These are phyloP conservation scores for Trematomus bernacchii DNA, from an alignment of 2,797 vertebrate genomes.

Conservation along the genomic window DNA sequence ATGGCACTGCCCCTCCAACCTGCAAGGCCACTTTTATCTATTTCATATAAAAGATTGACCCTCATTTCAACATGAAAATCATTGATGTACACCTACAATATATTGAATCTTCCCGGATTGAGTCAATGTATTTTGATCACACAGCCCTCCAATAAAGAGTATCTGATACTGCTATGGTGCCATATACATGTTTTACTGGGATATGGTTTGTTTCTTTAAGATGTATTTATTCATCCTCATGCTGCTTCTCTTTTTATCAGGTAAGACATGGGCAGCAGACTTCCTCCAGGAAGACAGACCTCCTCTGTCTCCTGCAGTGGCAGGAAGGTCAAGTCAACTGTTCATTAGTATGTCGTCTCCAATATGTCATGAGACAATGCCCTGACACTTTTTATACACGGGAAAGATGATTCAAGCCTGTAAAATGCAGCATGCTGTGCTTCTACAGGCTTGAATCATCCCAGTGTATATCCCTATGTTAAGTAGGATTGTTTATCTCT, in stretches of 20 bases:
- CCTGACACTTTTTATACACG: background rate
- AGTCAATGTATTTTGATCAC: background rate
- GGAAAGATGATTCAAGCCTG: background rate
- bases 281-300: slow-evolving; percentile 16
- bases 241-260: slow-evolving; percentile 13
- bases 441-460: background rate
- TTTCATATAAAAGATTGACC: background rate
- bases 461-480: background rate
- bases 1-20: slow-evolving; percentile 20
- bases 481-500: background rate
- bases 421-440: background rate
- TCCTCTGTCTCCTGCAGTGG: slow-evolving; percentile 18
- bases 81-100: background rate
- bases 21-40: slow-evolving; percentile 1
- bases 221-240: background rate
- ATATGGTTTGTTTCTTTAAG: background rate
- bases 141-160: too few relatives aligned
- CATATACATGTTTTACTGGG: background rate
- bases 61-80: background rate
- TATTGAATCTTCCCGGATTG: background rate
- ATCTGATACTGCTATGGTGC: background rate
- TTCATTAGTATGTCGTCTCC: slow-evolving; percentile 37
- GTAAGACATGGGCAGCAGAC: slow-evolving; percentile 19
- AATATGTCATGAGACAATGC: background rate
- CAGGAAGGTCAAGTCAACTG: slow-evolving; percentile 23